phyloP scores from a whole-genome alignment of 2,888 invertebrate species.

The Toxonevra muliebris region DNA sequence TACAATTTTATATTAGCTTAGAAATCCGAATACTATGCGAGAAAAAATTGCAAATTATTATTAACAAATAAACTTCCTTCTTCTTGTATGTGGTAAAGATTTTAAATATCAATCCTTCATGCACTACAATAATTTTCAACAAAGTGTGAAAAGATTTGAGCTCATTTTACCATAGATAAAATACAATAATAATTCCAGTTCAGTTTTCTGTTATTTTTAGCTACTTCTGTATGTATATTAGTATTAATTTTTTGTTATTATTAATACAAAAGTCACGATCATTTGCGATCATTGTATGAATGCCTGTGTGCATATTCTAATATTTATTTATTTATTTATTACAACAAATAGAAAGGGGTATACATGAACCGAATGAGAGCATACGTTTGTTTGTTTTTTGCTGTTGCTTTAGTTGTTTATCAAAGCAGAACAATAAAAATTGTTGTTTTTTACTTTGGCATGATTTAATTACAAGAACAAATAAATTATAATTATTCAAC shows the following conservation, averaged over 20 bases:
- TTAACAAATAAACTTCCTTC: not conserved
- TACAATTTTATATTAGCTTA: no score
- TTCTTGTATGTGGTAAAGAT: no score
- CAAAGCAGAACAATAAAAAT: slow-evolving; percentile 14
- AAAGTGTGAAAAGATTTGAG: slow-evolving; percentile 53
- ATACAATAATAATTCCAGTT: not conserved
- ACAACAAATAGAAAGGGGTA: not conserved
- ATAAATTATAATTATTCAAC: no score
- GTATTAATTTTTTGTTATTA: slow-evolving; percentile 7
- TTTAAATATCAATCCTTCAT: no score
- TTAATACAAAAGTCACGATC: slow-evolving; percentile 52
- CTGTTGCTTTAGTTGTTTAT: not conserved
- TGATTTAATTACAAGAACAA: no score
- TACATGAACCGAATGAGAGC: not conserved
- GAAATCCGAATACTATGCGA: no score
- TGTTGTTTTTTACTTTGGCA: not conserved
- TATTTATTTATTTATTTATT: not conserved
- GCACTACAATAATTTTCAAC: slow-evolving; percentile 27
- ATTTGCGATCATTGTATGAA: not conserved
- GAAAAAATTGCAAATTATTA: not conserved
- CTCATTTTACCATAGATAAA: slow-evolving; percentile 39
- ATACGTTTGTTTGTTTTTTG: no score
- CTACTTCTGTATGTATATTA: not conserved
- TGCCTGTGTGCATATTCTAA: not conserved
- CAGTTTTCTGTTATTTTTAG: no score